phyloP scores from a whole-genome alignment of 1,140 invertebrate genomes.

The Ostrea denselamellosa region DNA sequence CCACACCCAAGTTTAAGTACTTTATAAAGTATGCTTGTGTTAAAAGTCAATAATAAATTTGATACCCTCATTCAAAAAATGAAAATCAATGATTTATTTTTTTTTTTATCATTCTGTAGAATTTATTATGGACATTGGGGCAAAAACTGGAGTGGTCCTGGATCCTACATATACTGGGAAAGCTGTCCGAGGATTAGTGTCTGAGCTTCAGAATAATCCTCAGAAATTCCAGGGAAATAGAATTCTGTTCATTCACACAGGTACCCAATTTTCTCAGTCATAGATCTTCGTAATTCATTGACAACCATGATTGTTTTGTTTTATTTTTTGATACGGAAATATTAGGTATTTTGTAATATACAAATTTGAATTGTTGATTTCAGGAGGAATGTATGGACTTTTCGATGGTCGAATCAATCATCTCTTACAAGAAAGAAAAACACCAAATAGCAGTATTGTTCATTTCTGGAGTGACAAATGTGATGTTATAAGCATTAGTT shows the following conservation, averaged over 20 bases:
- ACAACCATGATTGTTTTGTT: too few relatives aligned
- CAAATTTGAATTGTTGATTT: neutral
- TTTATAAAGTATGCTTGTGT: neutral
- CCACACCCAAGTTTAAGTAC: neutral
- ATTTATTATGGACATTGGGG: slow-evolving; percentile 65
- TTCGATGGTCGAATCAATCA: slow-evolving; percentile 46
- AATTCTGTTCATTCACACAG: slow-evolving; percentile 75
- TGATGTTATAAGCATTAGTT: neutral
- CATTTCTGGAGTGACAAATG: neutral
- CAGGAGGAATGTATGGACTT: slow-evolving; percentile 48
- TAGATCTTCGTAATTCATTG: neutral
- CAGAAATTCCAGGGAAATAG: slow-evolving; percentile 69
- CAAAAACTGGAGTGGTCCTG: slow-evolving; percentile 68
- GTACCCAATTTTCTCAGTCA: slow-evolving; percentile 44
- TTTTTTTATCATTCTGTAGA: slow-evolving; percentile 57
- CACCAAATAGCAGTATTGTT: neutral
- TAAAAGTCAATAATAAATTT: neutral
- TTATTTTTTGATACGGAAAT: too few relatives aligned
- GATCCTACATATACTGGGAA: slow-evolving; percentile 76
- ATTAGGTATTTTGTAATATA: neutral
- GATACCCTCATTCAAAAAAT: neutral
- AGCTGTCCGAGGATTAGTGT: slow-evolving; percentile 65
- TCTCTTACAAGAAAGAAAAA: slow-evolving; percentile 6
- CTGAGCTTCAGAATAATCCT: slow-evolving; percentile 64
- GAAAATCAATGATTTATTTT: neutral